phyloP scores from a whole-genome alignment of 2,888 invertebrate genomes.

The Hydraecia micacea region DNA sequence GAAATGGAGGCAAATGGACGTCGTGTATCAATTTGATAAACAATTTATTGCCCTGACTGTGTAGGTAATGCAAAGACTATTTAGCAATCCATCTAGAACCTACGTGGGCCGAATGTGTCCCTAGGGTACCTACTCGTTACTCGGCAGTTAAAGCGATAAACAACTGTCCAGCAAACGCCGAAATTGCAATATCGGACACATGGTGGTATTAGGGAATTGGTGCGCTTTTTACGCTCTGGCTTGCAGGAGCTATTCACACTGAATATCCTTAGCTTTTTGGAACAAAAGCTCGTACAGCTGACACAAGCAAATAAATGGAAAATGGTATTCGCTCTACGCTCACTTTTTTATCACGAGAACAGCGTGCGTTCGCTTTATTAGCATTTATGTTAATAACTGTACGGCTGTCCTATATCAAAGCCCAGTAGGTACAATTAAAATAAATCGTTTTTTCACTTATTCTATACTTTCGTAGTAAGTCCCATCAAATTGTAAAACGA shows the following conservation, averaged over 20 bases:
- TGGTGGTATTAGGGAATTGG: conserved; percentile 55
- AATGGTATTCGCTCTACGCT: conserved; percentile 43
- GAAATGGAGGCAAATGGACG: not conserved
- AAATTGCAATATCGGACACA: conserved; percentile 72
- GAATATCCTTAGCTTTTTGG: conserved; percentile 64
- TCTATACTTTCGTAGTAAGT: not conserved
- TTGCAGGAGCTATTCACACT: conserved; percentile 49
- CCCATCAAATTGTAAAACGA: not conserved
- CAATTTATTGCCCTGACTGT: not conserved
- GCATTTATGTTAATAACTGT: conserved; percentile 48
- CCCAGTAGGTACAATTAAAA: not conserved
- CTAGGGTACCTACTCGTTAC: conserved; percentile 24
- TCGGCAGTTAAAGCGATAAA: conserved; percentile 55
- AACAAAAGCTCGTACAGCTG: conserved; percentile 37
- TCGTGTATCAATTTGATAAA: not conserved
- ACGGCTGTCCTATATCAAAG: not conserved
- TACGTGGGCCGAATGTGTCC: conserved; percentile 6
- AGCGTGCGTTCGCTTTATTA: conserved; percentile 28
- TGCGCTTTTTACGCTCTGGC: conserved; percentile 53
- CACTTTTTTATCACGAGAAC: conserved; percentile 23
- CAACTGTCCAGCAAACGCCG: conserved; percentile 55
- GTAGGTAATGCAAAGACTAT: not conserved
- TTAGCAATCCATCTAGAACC: conserved; percentile 3
- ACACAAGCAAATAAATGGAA: conserved; percentile 52
- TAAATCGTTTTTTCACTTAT: not conserved